A percentile compares a stretch with the other conserved stretches of the same genome.
These are phyloP conservation scores for Thereva unica DNA, from an alignment of 2,888 invertebrate species.

Conservation along the genomic window DNA sequence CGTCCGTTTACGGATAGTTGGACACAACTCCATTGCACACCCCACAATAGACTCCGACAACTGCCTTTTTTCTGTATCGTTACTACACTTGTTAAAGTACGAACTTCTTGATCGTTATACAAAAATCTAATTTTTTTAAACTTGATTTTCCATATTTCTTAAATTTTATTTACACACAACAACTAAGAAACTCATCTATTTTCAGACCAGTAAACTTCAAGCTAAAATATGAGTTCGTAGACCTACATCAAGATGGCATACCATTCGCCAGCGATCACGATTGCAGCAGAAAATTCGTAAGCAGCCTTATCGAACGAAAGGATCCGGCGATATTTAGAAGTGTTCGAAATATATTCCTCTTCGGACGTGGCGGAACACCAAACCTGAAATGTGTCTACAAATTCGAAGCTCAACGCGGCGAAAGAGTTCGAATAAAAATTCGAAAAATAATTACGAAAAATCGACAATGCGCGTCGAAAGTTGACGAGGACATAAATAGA, in stretches of 20 bases:
- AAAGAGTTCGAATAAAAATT: conserved; percentile 76
- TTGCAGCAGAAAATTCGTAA: conserved; percentile 78
- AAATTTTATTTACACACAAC: background rate
- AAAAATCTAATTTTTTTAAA: no score
- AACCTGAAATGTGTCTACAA: conserved; percentile 88
- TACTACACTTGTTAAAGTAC: no score
- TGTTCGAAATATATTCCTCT: conserved; percentile 81
- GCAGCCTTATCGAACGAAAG: conserved; percentile 60
- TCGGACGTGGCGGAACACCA: conserved; percentile 80
- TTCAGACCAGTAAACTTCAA: conserved; percentile 82
- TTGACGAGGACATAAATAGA: conserved; percentile 67
- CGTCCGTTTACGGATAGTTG: no score
- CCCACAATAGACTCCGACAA: no score
- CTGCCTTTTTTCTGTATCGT: no score
- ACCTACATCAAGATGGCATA: conserved; percentile 82
- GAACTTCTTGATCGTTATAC: no score
- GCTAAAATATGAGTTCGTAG: conserved; percentile 86
- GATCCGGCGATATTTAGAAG: conserved; percentile 78
- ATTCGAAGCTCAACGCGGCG: conserved; percentile 83
- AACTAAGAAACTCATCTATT: conserved; percentile 25
- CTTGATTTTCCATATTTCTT: background rate
- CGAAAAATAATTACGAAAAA: conserved; percentile 71
- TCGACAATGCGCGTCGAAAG: conserved; percentile 56
- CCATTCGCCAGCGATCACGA: conserved; percentile 68
- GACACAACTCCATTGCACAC: no score